Percentiles rank a stretch among this genome's conserved stretches.
Conservation (phyloP, 2,797 vertebrate genomes). For the Cephalopachus bancanus region DNA sequence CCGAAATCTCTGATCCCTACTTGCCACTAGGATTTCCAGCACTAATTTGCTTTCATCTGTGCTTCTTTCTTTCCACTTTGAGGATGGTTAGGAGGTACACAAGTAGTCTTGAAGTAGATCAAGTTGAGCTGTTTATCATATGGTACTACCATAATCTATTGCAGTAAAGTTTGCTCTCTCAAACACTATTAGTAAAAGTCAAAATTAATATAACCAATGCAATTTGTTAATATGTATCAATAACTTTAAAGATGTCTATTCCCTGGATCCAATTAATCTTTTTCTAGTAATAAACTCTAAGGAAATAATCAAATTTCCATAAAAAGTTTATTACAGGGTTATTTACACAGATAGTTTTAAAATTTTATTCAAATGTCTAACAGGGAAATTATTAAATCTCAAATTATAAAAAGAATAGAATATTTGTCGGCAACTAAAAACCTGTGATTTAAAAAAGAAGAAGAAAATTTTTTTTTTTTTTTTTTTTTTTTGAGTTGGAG, state of each 20-base stretch:
- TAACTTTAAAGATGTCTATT: neutral
- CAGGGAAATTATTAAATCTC: neutral
- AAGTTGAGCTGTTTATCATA: neutral
- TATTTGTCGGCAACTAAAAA: neutral
- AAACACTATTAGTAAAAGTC: neutral
- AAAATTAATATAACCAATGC: neutral
- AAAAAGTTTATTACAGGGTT: neutral
- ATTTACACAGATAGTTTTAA: neutral
- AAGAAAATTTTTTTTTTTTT: neutral
- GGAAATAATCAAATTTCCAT: slow-evolving; percentile 4
- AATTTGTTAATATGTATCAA: neutral
- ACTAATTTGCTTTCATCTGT: neutral
- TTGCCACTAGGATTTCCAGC: neutral
- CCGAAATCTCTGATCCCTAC: neutral
- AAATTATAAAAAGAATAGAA: neutral
- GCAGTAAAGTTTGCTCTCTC: neutral
- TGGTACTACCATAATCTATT: neutral
- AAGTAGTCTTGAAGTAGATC: neutral
- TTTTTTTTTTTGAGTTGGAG: no score
- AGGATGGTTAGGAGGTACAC: neutral
- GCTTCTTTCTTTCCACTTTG: neutral
- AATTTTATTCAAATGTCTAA: slow-evolving; percentile 17
- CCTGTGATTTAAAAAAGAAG: neutral
- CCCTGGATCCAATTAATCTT: neutral
- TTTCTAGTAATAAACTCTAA: neutral